These are phyloP conservation scores for Eilema depressum DNA, from an alignment of 2,888 invertebrate genomes.

Conservation along the genomic window DNA sequence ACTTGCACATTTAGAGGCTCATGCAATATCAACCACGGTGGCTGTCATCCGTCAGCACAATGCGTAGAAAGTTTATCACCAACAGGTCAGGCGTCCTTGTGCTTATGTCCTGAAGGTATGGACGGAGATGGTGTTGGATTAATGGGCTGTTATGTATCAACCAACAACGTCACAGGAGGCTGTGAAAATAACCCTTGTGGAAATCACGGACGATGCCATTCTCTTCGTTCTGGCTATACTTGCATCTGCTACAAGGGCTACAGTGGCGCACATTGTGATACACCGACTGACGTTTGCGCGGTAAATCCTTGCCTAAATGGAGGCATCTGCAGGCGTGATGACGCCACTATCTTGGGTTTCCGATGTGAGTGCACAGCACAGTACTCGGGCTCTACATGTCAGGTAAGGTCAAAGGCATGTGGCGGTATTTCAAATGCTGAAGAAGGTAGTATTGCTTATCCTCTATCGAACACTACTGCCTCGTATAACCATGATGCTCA, in stretches of 20 bases:
- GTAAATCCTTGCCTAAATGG: slow-evolving; percentile 93
- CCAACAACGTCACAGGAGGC: slow-evolving; percentile 66
- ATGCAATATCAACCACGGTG: slow-evolving; percentile 92
- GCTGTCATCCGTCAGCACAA: slow-evolving; percentile 93
- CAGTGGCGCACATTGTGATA: slow-evolving; percentile 89
- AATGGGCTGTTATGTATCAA: slow-evolving; percentile 89
- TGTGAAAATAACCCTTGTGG: slow-evolving; percentile 86
- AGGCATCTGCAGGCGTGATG: slow-evolving; percentile 89
- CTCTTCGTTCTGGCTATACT: slow-evolving; percentile 73
- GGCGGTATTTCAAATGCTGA: slow-evolving; percentile 75
- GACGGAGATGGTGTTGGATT: slow-evolving; percentile 93
- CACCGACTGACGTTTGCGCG: slow-evolving; percentile 87
- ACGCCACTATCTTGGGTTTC: slow-evolving; percentile 62
- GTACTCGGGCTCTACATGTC: slow-evolving; percentile 90
- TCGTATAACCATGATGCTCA: slow-evolving; percentile 88
- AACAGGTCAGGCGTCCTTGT: slow-evolving; percentile 88
- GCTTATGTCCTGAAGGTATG: slow-evolving; percentile 93
- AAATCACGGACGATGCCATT: slow-evolving; percentile 88
- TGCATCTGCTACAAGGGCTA: slow-evolving; percentile 89
- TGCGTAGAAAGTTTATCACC: slow-evolving; percentile 90
- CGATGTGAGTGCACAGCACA: slow-evolving; percentile 90
- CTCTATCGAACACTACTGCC: slow-evolving; percentile 76
- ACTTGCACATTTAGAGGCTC: slow-evolving; percentile 90
- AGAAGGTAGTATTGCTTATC: slow-evolving; percentile 90
- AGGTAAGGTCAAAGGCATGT: slow-evolving; percentile 79